These are phyloP conservation scores for Odontomachus brunneus DNA, from an alignment of 1,140 invertebrate species.

Conservation along the genomic window DNA sequence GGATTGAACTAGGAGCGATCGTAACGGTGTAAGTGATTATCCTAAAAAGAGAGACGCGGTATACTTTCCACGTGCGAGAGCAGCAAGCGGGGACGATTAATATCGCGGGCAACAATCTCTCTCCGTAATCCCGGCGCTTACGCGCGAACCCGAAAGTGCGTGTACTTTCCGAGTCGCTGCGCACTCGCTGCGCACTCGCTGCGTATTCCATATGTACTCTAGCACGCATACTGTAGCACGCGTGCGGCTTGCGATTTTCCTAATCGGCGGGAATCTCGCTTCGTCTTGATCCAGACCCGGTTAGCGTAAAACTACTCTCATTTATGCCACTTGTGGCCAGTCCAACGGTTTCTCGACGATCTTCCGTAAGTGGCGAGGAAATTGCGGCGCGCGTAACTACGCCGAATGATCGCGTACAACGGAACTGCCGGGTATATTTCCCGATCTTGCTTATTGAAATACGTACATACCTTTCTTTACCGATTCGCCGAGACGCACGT, in stretches of 20 bases:
- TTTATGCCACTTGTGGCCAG: constrained; percentile 21
- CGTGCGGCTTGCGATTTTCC: not conserved
- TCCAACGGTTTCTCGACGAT: constrained; percentile 36
- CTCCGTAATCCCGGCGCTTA: not conserved
- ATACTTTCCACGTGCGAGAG: not conserved
- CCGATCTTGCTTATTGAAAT: constrained; percentile 30
- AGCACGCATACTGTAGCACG: too few relatives aligned
- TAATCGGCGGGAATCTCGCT: not conserved
- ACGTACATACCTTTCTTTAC: not conserved
- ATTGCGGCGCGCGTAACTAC: not conserved
- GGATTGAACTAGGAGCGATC: too few relatives aligned
- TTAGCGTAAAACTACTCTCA: constrained; percentile 45
- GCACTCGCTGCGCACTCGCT: not conserved
- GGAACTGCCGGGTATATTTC: not conserved
- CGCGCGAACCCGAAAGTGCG: not conserved
- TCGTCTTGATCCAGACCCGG: constrained; percentile 1
- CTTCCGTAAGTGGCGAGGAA: not conserved
- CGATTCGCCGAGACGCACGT: not conserved
- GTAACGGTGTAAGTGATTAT: too few relatives aligned
- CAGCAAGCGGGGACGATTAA: not conserved
- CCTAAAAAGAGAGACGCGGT: too few relatives aligned
- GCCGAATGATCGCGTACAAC: constrained; percentile 9
- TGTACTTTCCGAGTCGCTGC: not conserved
- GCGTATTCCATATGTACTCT: too few relatives aligned
- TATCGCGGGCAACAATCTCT: not conserved